Evolutionary conservation across 2,113 vertebrate species (phyloP).

Genomic region (Psittacula cyanocephala): DNA sequence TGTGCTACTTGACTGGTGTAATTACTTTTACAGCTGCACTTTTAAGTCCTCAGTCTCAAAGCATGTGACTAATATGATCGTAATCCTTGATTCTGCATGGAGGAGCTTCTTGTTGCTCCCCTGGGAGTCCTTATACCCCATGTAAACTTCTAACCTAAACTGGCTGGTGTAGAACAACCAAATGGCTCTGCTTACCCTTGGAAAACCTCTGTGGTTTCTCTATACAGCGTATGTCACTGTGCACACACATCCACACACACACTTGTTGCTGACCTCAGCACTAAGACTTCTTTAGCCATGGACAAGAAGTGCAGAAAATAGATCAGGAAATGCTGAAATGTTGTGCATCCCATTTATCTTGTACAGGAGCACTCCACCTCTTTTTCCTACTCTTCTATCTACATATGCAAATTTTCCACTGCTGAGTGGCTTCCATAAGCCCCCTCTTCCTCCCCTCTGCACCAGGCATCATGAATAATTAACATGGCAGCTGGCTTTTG

Average conservation of each 20-base stretch:
- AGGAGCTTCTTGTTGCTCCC: background rate
- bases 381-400: conserved; percentile 39
- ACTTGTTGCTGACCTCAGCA: conserved; percentile 31
- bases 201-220: background rate
- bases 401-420: conserved; percentile 61
- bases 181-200: background rate
- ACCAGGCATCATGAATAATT: conserved; percentile 73
- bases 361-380: conserved; percentile 3
- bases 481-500: conserved; percentile 74
- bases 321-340: background rate
- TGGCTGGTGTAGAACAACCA: background rate
- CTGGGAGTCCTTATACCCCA: background rate
- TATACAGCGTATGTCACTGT: accelerated
- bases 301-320: background rate
- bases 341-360: conserved; percentile 14
- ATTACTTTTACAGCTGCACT: background rate
- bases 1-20: background rate
- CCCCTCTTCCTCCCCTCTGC: conserved; percentile 47
- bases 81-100: background rate
- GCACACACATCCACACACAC: background rate
- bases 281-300: background rate
- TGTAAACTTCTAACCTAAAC: background rate
- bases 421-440: conserved; percentile 54
- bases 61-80: background rate
- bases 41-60: background rate